Conservation (phyloP, 2,113 vertebrate species). For the Alectura lathami region DNA sequence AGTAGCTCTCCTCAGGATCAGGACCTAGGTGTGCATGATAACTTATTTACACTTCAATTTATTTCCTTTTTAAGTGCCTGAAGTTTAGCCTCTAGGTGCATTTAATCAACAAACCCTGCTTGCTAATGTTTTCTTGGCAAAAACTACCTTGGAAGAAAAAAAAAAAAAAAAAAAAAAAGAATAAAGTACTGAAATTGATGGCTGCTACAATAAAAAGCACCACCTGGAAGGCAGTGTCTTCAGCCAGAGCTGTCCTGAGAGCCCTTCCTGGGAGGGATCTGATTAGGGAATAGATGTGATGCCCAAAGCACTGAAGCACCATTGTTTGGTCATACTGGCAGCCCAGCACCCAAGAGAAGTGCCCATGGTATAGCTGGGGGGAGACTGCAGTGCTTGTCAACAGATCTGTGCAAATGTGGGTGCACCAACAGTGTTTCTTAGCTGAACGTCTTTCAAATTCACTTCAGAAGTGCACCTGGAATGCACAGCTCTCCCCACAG, state of each 20-base stretch:
- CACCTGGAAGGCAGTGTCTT: neutral
- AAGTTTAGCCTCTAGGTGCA: neutral
- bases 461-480: neutral
- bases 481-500: neutral
- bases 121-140: neutral
- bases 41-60: slow-evolving; percentile 18
- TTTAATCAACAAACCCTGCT: neutral
- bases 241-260: neutral
- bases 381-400: neutral
- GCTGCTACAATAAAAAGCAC: neutral
- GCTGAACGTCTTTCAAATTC: neutral
- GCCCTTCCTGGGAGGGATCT: neutral
- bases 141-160: neutral
- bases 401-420: too few species aligned
- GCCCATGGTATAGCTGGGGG: accelerated
- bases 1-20: neutral
- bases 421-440: neutral
- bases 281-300: accelerated
- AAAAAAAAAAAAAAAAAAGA: too few species aligned
- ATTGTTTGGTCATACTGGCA: neutral
- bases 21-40: slow-evolving; percentile 18
- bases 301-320: neutral
- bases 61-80: slow-evolving; percentile 10
- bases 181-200: neutral
- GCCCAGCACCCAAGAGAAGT: neutral